These are phyloP conservation scores for Actinia equina DNA, from an alignment of 64 coral and sea anemone genomes.

Conservation along the genomic window DNA sequence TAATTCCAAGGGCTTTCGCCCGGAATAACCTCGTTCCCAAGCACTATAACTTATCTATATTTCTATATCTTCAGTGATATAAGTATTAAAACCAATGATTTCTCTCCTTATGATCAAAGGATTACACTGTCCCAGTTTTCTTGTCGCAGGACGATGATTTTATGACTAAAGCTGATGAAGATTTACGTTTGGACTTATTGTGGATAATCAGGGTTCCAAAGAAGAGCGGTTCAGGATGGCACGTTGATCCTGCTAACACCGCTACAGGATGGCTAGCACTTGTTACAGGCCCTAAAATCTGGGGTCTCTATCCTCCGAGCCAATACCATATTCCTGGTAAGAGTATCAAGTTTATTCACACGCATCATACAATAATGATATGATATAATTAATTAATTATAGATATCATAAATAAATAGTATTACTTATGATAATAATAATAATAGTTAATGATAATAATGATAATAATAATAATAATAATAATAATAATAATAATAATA, in stretches of 20 bases:
- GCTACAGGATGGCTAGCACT: slow-evolving; percentile 79
- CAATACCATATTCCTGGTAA: slow-evolving; percentile 64
- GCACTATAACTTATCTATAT: too few species aligned
- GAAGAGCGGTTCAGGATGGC: slow-evolving; percentile 80
- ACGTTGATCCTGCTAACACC: slow-evolving; percentile 76
- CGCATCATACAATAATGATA: too few species aligned
- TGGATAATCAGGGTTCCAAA: slow-evolving; percentile 84
- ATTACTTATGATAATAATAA: too few species aligned
- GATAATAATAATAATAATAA: too few species aligned
- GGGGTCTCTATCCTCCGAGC: slow-evolving; percentile 74
- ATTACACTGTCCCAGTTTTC: slow-evolving; percentile 72
- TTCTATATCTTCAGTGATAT: too few species aligned
- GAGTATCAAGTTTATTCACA: background rate
- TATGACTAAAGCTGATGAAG: slow-evolving; percentile 53
- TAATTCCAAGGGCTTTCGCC: too few species aligned
- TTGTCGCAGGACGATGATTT: slow-evolving; percentile 74
- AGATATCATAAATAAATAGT: too few species aligned
- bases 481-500: too few species aligned
- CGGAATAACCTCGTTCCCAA: too few species aligned
- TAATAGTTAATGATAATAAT: too few species aligned
- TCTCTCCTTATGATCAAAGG: slow-evolving; percentile 11
- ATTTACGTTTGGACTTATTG: slow-evolving; percentile 75
- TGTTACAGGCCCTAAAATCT: slow-evolving; percentile 57
- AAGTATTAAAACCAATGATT: too few species aligned
- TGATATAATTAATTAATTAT: too few species aligned